phyloP scores from a whole-genome alignment of 2,113 vertebrate genomes.

The Hydrolagus affinis region DNA sequence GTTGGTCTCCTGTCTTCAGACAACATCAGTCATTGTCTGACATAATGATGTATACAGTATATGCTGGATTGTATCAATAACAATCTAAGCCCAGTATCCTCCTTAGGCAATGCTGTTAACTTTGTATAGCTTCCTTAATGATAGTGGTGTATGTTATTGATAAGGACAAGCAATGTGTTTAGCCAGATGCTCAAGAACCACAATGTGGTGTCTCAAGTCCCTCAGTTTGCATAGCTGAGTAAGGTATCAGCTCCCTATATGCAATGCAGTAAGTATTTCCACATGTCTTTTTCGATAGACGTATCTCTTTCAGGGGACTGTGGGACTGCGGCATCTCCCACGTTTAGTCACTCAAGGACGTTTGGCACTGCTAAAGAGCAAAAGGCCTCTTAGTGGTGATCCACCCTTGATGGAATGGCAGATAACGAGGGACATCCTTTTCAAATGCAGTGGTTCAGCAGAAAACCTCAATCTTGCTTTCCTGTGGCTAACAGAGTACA shows the following conservation, averaged over 20 bases:
- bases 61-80: neutral
- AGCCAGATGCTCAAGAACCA: neutral
- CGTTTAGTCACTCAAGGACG: constrained; percentile 32
- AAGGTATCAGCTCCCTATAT: neutral
- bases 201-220: neutral
- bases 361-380: neutral
- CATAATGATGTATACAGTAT: neutral
- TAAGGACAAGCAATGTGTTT: neutral
- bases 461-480: constrained; percentile 44
- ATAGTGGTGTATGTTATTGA: neutral
- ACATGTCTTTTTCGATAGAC: neutral
- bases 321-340: neutral
- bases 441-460: constrained; percentile 36
- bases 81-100: neutral
- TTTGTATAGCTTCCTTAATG: neutral
- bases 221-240: neutral
- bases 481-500: constrained; percentile 56
- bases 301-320: neutral
- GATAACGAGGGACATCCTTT: constrained; percentile 50
- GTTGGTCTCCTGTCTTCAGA: neutral
- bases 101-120: neutral
- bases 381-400: constrained; percentile 37
- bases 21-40: constrained; percentile 4
- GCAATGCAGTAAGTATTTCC: neutral
- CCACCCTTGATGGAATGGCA: constrained; percentile 36